Evolutionary conservation across 1,140 invertebrate genomes (phyloP), one percentile per base, ranked within the genome.

Genomic region (Lerema accius): DNA sequence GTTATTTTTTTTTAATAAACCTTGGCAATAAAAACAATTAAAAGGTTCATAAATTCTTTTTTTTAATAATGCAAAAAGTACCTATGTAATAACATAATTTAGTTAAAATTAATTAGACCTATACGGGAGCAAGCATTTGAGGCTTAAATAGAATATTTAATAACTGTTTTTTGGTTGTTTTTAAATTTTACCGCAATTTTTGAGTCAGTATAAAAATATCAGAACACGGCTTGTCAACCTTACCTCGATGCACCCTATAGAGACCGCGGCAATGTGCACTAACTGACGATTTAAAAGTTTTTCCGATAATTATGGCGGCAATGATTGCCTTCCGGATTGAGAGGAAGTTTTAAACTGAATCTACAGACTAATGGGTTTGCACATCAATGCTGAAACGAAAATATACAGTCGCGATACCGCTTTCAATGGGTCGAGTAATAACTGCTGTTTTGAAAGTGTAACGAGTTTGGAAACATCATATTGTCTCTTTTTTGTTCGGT

Each of bases 231-330:
- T 23, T 23, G 2, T 23, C 35, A 14, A 23, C 39, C 7, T 53
- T 23, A 40, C 35, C 35, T 35, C 50, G 19, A 19, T 14, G 35
- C 17, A 53, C 50, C 5, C 35, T 9, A 32, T 19, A 26, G 15
- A 53, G 17, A 40, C 10, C 16, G 35, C 48, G 28, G 48, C 48
- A 50, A 50, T 37, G 46, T 49, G 48, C 48, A 50, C 7, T 50
- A 53, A 56, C 53, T 45, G 53, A 32, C 40, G 40, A 56, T 45
- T 45, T 56, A 13, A 56, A 43, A 56, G 23, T 56, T 43, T 56
- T 56, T 56, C 53, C 53, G 19, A 56, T 56, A 56, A 56, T 56
- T 56, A 56, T 45, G 13, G 19, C 51, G 40, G 53, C 19, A 28
- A 28, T 56, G 11, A 45, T 56, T 45, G 53, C n/a, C 37, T 53